Conservation (phyloP, 2,797 vertebrate species). For the Sitta carolinensis region DNA sequence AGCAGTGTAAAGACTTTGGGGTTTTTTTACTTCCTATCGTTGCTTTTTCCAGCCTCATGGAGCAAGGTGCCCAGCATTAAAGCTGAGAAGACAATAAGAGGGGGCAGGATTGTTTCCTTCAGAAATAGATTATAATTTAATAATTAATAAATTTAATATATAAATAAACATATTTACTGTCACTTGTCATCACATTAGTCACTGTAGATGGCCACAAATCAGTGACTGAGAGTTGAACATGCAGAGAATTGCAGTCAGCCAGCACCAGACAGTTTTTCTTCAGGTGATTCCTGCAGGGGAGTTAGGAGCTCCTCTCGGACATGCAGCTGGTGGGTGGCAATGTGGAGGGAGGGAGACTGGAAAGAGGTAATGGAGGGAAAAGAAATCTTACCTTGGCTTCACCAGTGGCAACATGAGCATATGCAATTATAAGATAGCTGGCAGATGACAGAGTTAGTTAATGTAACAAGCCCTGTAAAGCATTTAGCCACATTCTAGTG, state of each 20-base stretch:
- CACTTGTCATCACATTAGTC: not conserved
- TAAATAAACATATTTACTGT: not conserved
- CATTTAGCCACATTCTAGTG: conserved; percentile 85
- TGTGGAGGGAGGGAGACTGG: conserved; percentile 8
- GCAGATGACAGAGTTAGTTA: conserved; percentile 85
- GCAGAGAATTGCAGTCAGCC: not conserved
- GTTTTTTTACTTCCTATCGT: not conserved
- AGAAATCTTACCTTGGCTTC: conserved; percentile 71
- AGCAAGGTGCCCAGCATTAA: not conserved
- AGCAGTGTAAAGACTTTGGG: not conserved
- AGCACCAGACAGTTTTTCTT: not conserved
- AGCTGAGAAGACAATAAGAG: not conserved
- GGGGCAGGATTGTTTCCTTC: not conserved
- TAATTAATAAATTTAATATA: no score
- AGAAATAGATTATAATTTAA: not conserved
- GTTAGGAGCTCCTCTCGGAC: not conserved
- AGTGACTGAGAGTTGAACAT: not conserved
- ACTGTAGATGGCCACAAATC: not conserved
- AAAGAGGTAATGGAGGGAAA: conserved; percentile 61
- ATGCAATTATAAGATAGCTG: conserved; percentile 83
- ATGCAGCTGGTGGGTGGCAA: not conserved
- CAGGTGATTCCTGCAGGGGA: not conserved
- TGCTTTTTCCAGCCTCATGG: not conserved
- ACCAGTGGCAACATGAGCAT: conserved; percentile 71
- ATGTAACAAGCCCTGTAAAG: conserved; percentile 85